Percentiles rank a stretch among this genome's conserved stretches.
Conservation (phyloP, 2,888 invertebrate species). For the Apamea anceps region DNA sequence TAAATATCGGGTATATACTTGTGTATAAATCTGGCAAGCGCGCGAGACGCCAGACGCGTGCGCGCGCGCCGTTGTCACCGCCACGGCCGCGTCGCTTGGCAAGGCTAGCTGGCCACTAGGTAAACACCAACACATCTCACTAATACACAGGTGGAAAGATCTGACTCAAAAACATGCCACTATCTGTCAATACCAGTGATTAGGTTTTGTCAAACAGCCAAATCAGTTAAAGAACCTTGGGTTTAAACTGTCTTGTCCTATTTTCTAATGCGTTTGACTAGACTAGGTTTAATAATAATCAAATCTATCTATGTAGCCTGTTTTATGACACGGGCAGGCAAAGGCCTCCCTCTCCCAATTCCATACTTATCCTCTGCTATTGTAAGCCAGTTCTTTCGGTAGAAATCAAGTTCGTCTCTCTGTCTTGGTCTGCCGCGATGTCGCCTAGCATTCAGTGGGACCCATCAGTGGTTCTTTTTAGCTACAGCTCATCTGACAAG, state of each 20-base stretch:
- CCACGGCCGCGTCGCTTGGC: constrained; percentile 73
- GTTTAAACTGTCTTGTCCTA: constrained; percentile 14
- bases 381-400: neutral
- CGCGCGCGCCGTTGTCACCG: constrained; percentile 65
- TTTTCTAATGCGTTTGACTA: constrained; percentile 13
- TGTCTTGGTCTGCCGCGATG: neutral
- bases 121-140: constrained; percentile 63
- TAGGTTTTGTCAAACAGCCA: constrained; percentile 35
- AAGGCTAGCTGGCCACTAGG: constrained; percentile 65
- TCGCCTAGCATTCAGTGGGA: neutral
- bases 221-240: constrained; percentile 29
- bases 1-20: constrained; percentile 48
- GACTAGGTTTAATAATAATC: neutral
- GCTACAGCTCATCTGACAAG: neutral
- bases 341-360: neutral
- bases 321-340: neutral
- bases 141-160: constrained; percentile 58
- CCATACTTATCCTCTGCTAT: neutral
- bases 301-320: neutral
- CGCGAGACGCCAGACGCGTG: constrained; percentile 62
- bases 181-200: constrained; percentile 42
- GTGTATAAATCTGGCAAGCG: constrained; percentile 66
- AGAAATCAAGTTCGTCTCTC: neutral
- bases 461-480: neutral
- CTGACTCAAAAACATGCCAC: constrained; percentile 27